Evolutionary conservation across 2,888 invertebrate species (phyloP), one percentile per base, ranked within the genome.

Genomic region (Idaea biselata): DNA sequence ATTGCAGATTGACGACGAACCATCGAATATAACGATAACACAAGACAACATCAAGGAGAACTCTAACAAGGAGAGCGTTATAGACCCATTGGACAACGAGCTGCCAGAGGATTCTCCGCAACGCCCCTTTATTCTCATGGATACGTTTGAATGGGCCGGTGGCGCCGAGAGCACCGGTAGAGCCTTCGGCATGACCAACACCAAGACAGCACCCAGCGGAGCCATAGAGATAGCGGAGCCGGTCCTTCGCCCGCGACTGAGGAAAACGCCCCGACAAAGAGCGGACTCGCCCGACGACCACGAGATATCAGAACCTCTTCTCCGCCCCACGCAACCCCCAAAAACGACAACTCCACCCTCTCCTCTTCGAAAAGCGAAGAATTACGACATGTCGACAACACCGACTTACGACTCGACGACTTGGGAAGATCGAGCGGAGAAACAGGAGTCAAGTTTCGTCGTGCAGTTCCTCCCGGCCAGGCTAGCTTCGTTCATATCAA

Each of bases 391-490:
- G 75, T 71, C 91, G 0, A 87, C 88, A 0, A 88, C 88, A 0
- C 83, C 90, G 6, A 86, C 88, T 18, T 88, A 90, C 73, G 88
- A 90, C 63, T 78, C 81, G 25, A 77, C 78, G 64, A 73, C 77
- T 18, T 83, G 76, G 81, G 83, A 85, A 64, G 85, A 86, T 64
- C 79, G 81, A 62, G 82, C 75, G 0, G 91, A 83, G 73, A 91
- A 82, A 72, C 88, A 84, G 67, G 87, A 88, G 65, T 68, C 83
- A 6, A 84, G 91, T 64, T 92, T 94, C 63, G 96, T 95, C 0
- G 96, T 97, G 0, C 97, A 97, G 81, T 94, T 96, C 76, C 87
- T 97, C 57, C 97, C 97, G 0, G 95, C 96, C 69, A 93, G 96
- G 44, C 84, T 97, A 1, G 96, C 96, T 0, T 95, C 95, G 5